Conservation (phyloP, 92 coral and sea anemone genomes). For the Scolanthus callimorphus region DNA sequence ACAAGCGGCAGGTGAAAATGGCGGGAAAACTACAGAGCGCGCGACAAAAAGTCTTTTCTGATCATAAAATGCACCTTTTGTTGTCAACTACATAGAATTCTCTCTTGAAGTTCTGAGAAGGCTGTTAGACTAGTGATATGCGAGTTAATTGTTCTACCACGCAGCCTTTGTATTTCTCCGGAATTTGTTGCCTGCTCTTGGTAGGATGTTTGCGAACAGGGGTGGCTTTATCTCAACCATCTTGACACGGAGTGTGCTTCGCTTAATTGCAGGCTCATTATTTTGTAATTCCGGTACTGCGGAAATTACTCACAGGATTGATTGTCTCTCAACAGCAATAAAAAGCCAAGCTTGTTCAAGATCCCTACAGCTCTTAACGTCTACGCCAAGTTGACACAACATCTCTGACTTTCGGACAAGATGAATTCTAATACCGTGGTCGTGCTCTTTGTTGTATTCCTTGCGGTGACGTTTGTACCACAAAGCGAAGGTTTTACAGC, state of each 20-base stretch:
- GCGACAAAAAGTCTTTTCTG: too few relatives aligned
- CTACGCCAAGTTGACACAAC: conserved; percentile 4
- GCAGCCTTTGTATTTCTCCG: not conserved
- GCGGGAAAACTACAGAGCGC: too few relatives aligned
- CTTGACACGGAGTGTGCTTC: conserved; percentile 35
- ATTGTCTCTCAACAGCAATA: conserved; percentile 39
- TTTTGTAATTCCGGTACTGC: conserved; percentile 69
- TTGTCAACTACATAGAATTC: too few relatives aligned
- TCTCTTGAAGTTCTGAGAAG: too few relatives aligned
- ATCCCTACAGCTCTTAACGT: not conserved
- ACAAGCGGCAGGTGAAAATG: too few relatives aligned
- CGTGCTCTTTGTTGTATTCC: conserved; percentile 49
- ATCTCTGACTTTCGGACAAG: not conserved
- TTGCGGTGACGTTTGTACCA: conserved; percentile 56
- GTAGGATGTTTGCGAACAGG: conserved; percentile 40
- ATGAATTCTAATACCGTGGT: conserved; percentile 60
- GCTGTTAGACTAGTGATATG: not conserved
- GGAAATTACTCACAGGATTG: conserved; percentile 68
- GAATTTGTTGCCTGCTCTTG: conserved; percentile 1
- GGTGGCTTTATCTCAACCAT: conserved; percentile 22
- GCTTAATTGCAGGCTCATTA: conserved; percentile 60
- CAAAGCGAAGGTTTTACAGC: conserved; percentile 79
- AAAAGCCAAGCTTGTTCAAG: conserved; percentile 10
- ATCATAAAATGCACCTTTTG: too few relatives aligned
- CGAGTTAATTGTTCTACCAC: not conserved